Conservation (phyloP, 2,797 vertebrate genomes). For the Sitta carolinensis region DNA sequence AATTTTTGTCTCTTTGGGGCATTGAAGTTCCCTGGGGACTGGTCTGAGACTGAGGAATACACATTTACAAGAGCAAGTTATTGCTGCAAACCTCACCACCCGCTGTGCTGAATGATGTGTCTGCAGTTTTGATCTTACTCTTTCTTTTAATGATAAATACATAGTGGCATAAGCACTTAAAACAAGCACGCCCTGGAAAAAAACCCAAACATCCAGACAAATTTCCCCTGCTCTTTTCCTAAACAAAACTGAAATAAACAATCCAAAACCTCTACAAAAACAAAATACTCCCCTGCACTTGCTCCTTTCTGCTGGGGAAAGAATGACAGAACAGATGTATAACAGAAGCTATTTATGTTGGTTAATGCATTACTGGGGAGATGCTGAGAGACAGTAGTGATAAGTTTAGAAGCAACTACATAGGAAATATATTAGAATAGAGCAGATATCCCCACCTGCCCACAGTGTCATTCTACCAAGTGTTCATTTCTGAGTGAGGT, state of each 20-base stretch:
- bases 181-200: background rate
- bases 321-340: constrained; percentile 51
- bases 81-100: constrained; percentile 10
- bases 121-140: background rate
- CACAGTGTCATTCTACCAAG: constrained; percentile 10
- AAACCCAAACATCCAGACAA: constrained; percentile 36
- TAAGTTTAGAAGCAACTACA: constrained; percentile 54
- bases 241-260: constrained; percentile 68
- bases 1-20: background rate
- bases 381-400: constrained; percentile 11
- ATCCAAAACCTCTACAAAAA: constrained; percentile 34
- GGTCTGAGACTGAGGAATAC: background rate
- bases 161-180: constrained; percentile 26
- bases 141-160: constrained; percentile 5
- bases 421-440: constrained; percentile 41
- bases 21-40: background rate
- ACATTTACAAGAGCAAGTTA: constrained; percentile 2
- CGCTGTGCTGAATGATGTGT: constrained; percentile 8
- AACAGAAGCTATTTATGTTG: constrained; percentile 56
- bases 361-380: constrained; percentile 33
- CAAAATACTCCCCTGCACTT: constrained; percentile 65
- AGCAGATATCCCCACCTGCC: constrained; percentile 59
- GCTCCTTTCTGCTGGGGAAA: constrained; percentile 42
- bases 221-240: constrained; percentile 46
- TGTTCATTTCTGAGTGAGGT: background rate